These are phyloP conservation scores for Meta bourneti DNA, from an alignment of 2,888 invertebrate species.

Conservation along the genomic window DNA sequence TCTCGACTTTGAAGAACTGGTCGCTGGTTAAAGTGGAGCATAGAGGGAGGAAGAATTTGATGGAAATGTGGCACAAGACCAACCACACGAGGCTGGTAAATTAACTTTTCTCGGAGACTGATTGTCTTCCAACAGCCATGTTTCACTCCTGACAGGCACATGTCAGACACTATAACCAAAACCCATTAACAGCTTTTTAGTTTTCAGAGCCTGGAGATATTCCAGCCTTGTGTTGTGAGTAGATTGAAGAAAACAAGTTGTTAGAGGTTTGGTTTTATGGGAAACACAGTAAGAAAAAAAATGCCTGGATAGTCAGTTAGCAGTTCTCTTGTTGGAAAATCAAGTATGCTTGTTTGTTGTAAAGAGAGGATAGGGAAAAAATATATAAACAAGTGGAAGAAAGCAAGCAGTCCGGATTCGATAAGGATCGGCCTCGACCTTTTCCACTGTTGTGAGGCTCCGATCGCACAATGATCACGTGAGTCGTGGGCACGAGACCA, in stretches of 20 bases:
- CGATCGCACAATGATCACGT: conserved; percentile 17
- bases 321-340: conserved; percentile 25
- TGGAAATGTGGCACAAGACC: conserved; percentile 9
- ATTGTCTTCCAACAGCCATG: not conserved
- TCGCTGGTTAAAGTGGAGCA: conserved; percentile 11
- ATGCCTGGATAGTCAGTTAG: not conserved
- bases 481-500: conserved; percentile 1
- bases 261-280: not conserved
- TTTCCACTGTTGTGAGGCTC: not conserved
- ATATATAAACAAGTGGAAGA: not conserved
- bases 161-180: not conserved
- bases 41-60: not conserved
- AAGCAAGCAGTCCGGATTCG: conserved; percentile 25
- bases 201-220: not conserved
- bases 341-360: conserved; percentile 38
- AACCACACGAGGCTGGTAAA: not conserved
- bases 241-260: not conserved
- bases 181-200: conserved; percentile 29
- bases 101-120: conserved; percentile 17
- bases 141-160: not conserved
- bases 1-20: conserved; percentile 11
- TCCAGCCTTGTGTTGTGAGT: not conserved
- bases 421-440: conserved; percentile 63
- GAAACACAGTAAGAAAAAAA: not conserved
- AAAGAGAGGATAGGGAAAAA: not conserved